These are phyloP conservation scores for Epistrophella euchroma DNA, from an alignment of 2,888 invertebrate species.

Conservation along the genomic window DNA sequence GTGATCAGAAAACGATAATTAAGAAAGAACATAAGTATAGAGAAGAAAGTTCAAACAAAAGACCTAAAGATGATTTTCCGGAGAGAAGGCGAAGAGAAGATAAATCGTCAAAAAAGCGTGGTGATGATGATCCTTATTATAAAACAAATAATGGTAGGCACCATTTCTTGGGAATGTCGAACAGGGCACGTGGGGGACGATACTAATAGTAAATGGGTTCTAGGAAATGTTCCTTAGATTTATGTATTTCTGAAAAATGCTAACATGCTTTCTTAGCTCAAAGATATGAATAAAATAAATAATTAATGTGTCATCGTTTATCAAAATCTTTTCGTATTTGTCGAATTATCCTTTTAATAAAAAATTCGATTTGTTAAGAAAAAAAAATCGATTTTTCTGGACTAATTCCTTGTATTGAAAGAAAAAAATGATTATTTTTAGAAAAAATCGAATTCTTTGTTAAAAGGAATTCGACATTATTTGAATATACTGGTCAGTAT, in stretches of 20 bases:
- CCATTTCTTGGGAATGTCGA: background rate
- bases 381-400: no score
- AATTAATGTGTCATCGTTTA: background rate
- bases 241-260: background rate
- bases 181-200: background rate
- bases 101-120: background rate
- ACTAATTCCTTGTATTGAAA: no score
- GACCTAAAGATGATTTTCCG: background rate
- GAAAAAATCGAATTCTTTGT: no score
- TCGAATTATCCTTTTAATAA: no score
- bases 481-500: no score
- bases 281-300: background rate
- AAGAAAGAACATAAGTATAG: background rate
- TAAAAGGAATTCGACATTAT: no score
- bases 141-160: background rate
- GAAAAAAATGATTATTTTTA: no score
- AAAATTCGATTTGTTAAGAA: no score
- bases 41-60: background rate
- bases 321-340: background rate
- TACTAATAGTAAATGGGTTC: background rate
- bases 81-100: background rate
- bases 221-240: background rate
- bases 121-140: conserved; percentile 51
- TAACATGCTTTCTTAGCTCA: background rate
- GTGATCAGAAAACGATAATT: background rate